phyloP scores from a whole-genome alignment of 37 sponge, comb jelly and placozoan genomes.

The Eunapius fragilis region DNA sequence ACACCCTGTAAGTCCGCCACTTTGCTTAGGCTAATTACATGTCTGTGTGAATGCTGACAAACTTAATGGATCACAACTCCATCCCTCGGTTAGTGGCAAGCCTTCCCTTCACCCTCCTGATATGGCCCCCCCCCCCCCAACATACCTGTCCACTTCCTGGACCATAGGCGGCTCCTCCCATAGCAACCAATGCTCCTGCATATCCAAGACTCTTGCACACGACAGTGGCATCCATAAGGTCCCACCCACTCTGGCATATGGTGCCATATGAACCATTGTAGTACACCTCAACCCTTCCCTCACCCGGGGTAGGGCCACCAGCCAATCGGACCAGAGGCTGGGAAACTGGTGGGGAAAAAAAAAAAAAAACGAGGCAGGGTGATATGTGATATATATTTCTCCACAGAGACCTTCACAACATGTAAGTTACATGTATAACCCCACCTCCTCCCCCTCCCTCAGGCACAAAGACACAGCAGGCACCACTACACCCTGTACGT shows the following conservation, averaged over 20 bases:
- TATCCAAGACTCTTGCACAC: constrained; percentile 14
- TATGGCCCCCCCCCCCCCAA: not conserved
- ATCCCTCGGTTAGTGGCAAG: not conserved
- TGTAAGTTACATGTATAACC: no score
- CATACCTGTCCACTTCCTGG: constrained; percentile 20
- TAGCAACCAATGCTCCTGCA: constrained; percentile 7
- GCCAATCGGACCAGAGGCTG: constrained; percentile 4
- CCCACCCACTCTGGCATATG: constrained; percentile 74
- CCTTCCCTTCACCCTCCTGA: not conserved
- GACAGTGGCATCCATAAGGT: constrained; percentile 4
- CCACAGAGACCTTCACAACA: no score
- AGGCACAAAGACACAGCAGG: no score
- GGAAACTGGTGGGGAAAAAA: not conserved
- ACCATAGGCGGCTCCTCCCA: constrained; percentile 2
- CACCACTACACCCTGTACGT: no score
- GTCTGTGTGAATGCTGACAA: no score
- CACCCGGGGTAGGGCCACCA: not conserved
- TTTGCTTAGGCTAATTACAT: no score
- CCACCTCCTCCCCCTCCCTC: no score
- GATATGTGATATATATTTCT: no score
- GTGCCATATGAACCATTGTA: constrained; percentile 70
- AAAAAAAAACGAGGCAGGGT: no score
- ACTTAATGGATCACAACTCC: constrained; percentile 9
- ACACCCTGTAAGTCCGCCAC: no score
- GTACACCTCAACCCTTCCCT: constrained; percentile 65